Percentiles rank a stretch among this genome's conserved stretches.
These are phyloP conservation scores for Cybosia mesomella DNA, from an alignment of 2,888 invertebrate species.

Conservation along the genomic window DNA sequence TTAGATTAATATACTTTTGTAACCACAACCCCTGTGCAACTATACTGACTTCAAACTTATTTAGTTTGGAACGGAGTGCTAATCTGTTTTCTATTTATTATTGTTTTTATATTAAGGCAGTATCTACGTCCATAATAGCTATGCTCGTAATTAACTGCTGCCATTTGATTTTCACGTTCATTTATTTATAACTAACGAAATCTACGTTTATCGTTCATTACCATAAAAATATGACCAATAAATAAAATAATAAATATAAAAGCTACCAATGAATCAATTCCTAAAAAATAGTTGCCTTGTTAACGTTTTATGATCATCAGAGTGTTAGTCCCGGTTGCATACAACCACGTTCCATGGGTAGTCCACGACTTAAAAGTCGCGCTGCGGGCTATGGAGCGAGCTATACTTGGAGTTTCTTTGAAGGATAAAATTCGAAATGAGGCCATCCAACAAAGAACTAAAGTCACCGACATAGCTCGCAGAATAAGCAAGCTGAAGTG, in stretches of 20 bases:
- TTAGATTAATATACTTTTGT: not conserved
- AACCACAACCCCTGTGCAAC: not conserved
- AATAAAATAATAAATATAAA: not conserved
- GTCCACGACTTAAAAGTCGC: no score
- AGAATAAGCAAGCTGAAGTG: no score
- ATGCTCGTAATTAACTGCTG: not conserved
- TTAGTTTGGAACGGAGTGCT: no score
- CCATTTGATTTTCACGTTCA: not conserved
- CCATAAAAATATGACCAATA: not conserved
- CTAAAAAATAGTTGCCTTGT: not conserved
- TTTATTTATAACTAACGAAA: not conserved
- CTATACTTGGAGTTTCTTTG: no score
- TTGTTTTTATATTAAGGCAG: not conserved
- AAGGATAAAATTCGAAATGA: no score
- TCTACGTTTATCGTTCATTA: not conserved
- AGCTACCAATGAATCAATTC: not conserved
- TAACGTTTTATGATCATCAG: not conserved
- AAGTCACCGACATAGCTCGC: no score
- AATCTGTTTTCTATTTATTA: not conserved
- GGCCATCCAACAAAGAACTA: no score
- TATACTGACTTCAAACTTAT: not conserved
- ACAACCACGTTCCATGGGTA: not conserved
- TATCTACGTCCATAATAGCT: not conserved
- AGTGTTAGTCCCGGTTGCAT: not conserved
- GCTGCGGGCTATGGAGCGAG: no score